phyloP scores from a whole-genome alignment of 2,888 invertebrate genomes.

The Cyrtodaria siliqua region DNA sequence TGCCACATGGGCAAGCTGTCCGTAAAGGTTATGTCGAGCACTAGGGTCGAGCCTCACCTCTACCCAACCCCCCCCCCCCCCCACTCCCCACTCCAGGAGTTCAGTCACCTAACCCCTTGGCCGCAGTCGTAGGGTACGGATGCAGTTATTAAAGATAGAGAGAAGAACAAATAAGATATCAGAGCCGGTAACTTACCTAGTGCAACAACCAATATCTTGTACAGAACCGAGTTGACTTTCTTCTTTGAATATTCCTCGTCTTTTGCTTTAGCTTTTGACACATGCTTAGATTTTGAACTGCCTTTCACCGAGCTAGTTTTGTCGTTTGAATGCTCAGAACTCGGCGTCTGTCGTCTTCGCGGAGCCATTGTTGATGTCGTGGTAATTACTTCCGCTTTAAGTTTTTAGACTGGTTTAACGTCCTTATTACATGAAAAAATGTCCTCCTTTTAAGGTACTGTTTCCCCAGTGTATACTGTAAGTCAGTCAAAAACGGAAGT shows the following conservation, averaged over 20 bases:
- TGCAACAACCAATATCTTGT: slow-evolving; percentile 49
- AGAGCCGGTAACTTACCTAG: slow-evolving; percentile 28
- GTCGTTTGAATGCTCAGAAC: slow-evolving; percentile 47
- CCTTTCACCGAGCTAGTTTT: slow-evolving; percentile 39
- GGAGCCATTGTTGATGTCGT: slow-evolving; percentile 69
- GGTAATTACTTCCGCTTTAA: slow-evolving; percentile 37
- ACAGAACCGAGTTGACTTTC: slow-evolving; percentile 34
- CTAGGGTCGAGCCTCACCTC: no score
- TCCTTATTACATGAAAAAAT: not conserved
- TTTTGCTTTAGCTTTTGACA: slow-evolving; percentile 37
- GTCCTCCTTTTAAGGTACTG: not conserved
- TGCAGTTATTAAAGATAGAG: no score
- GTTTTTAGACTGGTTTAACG: slow-evolving; percentile 16
- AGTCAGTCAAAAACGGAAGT: not conserved
- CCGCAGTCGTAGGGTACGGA: no score
- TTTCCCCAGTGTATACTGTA: not conserved
- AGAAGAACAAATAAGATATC: slow-evolving; percentile 49
- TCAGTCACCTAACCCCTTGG: no score
- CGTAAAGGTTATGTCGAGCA: no score
- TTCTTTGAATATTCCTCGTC: slow-evolving; percentile 40
- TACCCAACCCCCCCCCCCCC: no score
- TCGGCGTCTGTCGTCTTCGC: slow-evolving; percentile 41
- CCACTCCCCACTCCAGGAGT: no score
- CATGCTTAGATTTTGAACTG: slow-evolving; percentile 36
- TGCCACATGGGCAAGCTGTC: no score